These are phyloP conservation scores for Apogon talboti DNA, from an alignment of 2,797 vertebrate genomes.

Conservation along the genomic window DNA sequence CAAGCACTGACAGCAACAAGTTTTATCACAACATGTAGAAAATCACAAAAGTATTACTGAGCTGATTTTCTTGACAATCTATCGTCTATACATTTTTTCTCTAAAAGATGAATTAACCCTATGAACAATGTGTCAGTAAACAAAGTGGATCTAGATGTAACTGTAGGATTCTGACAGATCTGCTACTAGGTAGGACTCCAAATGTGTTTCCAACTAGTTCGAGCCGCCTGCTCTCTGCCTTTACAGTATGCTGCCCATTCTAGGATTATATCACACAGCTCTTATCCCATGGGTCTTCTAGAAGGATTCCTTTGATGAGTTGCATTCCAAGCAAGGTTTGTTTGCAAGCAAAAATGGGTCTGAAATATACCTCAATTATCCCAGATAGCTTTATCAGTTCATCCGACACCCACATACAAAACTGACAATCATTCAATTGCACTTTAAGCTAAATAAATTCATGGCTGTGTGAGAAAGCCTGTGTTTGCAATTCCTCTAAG, in stretches of 20 bases:
- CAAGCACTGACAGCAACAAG: too few species aligned
- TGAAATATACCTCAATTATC: neutral
- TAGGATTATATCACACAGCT: conserved; percentile 18
- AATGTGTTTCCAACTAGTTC: neutral
- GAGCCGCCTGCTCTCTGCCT: conserved; percentile 46
- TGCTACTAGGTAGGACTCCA: neutral
- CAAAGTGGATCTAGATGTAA: conserved; percentile 57
- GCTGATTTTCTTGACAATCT: too few species aligned
- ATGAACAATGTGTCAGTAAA: conserved; percentile 40
- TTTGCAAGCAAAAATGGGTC: neutral
- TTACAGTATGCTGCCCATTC: conserved; percentile 12
- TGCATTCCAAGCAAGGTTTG: conserved; percentile 1
- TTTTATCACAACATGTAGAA: neutral
- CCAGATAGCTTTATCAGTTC: neutral
- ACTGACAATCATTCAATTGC: neutral
- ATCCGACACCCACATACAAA: neutral
- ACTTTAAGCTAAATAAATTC: neutral
- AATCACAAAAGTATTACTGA: neutral
- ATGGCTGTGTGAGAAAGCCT: neutral
- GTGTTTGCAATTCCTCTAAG: neutral
- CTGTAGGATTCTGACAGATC: conserved; percentile 16
- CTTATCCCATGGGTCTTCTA: conserved; percentile 1
- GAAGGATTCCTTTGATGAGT: conserved; percentile 12
- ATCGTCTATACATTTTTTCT: too few species aligned
- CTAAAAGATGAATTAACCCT: neutral